Conservation (phyloP, 2,113 vertebrate species). For the Echinops telfairi region DNA sequence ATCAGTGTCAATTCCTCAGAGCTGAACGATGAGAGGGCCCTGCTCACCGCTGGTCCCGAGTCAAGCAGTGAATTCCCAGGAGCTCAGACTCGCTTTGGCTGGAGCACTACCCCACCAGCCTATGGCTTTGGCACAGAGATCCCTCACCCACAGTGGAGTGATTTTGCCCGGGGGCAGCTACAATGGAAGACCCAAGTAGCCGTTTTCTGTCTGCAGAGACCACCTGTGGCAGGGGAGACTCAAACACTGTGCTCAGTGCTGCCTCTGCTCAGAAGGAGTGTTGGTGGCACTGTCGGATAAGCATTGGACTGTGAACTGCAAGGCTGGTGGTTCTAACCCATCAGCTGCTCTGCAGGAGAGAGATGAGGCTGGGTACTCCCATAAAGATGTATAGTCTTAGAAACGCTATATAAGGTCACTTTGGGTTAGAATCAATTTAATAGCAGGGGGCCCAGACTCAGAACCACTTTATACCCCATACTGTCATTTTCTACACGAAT, state of each 20-base stretch:
- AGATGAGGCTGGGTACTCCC: no score
- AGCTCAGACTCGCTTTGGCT: neutral
- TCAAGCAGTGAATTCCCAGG: neutral
- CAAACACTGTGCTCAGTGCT: neutral
- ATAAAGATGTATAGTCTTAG: no score
- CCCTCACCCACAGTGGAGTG: neutral
- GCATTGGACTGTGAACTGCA: no score
- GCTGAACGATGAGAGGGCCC: neutral
- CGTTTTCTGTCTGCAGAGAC: neutral
- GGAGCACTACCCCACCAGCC: neutral
- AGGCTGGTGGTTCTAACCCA: no score
- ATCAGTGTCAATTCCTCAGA: neutral
- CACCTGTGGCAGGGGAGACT: neutral
- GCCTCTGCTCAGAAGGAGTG: no score
- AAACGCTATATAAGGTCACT: no score
- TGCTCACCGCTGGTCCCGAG: neutral
- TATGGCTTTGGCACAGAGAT: neutral
- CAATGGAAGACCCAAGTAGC: neutral
- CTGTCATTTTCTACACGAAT: neutral
- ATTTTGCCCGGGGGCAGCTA: neutral
- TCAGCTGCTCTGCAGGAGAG: no score
- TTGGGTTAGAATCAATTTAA: no score
- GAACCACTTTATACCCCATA: no score
- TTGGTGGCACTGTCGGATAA: neutral
- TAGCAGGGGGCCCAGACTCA: neutral